Evolutionary conservation across 2,797 vertebrate species (phyloP), one percentile per base, ranked within the genome.

Genomic region (Sciurus carolinensis): DNA sequence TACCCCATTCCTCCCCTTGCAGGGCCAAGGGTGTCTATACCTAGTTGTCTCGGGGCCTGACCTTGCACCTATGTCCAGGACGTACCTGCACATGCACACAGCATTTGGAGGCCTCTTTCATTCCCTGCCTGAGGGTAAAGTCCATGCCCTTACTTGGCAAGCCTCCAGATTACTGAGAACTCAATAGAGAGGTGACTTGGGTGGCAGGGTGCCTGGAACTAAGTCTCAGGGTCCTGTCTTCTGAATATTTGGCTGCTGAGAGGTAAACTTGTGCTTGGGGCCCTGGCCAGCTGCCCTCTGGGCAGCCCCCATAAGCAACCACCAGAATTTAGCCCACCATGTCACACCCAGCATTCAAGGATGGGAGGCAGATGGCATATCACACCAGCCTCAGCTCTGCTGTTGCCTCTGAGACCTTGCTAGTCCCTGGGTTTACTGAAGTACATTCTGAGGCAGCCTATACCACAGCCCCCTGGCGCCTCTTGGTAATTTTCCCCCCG

Each of bases 121-220:
- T 71, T 73, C 54, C 39, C 14, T n/a, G 54, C 26, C 15, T 62
- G 36, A 39, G 52, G 50, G 54, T 66, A 52, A 95, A 89, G 89
- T 89, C 64, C 79, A 7, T 8, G 26, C 10, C 20, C 76, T 11
- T 26, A 64, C 3, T 52, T 57, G 87, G 90, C 59, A 2, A 84
- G 75, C 75, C 71, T 93, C 87, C 87, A 52, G 54, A 47, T 88
- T 30, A 62, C 50, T 30, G 17, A 79, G 90, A 80, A 36, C 54
- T 91, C 24, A 64, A 42, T 1, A 13, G 44, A 81, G 28, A 13
- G 26, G 47, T 52, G 47, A 86, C 30, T 18, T 80, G 4, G 13
- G 50, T 0, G 5, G 59, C 42, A 6, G 79, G 42, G n/a, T 69
- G 50, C 33, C 36, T 73, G 47, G 30, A 42, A 62, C 64, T 1